Evolutionary conservation across 2,888 invertebrate genomes (phyloP).

Genomic region (Callinectes sapidus): DNA sequence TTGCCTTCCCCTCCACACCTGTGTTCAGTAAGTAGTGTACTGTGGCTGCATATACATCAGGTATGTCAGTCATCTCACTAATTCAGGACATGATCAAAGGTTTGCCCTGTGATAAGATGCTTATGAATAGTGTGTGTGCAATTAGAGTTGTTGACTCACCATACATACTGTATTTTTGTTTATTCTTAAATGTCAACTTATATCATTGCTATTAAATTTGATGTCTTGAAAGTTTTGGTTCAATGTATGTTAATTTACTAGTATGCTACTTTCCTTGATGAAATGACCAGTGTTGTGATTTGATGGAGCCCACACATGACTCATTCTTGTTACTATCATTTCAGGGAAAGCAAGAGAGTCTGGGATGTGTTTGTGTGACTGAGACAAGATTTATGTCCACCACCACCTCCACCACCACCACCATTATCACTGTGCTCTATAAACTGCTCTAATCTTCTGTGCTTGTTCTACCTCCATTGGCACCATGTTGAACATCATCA

Average conservation of each 20-base stretch:
- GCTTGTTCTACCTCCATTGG: background rate
- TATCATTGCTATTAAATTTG: background rate
- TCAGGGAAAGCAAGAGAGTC: background rate
- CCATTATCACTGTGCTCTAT: background rate
- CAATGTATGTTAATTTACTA: background rate
- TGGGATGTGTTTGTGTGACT: background rate
- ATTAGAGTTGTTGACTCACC: too few species aligned
- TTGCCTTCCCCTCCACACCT: background rate
- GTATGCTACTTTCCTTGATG: background rate
- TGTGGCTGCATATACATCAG: background rate
- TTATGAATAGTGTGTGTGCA: too few species aligned
- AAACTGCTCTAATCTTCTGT: background rate
- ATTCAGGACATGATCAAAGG: background rate
- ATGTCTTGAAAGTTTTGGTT: background rate
- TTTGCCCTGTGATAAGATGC: too few species aligned
- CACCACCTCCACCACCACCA: background rate
- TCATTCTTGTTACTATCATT: background rate
- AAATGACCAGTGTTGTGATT: background rate
- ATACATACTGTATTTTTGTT: background rate
- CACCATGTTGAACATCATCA: conserved; percentile 61
- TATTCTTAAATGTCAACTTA: background rate
- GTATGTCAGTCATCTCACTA: background rate
- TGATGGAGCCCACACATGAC: background rate
- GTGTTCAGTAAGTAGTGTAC: background rate
- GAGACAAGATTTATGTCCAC: background rate